Conservation (phyloP, 2,888 invertebrate species). For the Punctoribates punctum region DNA sequence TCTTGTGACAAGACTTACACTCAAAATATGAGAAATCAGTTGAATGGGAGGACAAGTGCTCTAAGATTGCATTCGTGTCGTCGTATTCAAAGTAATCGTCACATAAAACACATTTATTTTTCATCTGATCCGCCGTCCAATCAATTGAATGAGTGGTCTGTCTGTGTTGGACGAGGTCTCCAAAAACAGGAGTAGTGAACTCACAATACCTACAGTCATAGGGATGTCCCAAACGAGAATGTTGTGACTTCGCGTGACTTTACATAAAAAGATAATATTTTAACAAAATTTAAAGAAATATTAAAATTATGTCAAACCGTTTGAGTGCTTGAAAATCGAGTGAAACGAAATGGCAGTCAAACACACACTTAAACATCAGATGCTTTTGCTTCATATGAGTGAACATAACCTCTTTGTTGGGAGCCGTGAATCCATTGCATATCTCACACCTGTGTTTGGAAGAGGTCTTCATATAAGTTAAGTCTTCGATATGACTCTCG, state of each 20-base stretch:
- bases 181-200: neutral
- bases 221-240: neutral
- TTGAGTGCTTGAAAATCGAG: neutral
- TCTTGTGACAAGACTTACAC: constrained; percentile 5
- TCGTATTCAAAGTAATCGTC: neutral
- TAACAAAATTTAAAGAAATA: neutral
- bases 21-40: neutral
- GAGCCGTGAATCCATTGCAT: neutral
- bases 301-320: neutral
- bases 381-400: neutral
- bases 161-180: neutral
- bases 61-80: neutral
- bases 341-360: neutral
- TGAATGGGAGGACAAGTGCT: neutral
- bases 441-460: neutral
- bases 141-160: neutral
- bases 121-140: neutral
- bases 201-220: constrained; percentile 27
- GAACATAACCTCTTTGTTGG: neutral
- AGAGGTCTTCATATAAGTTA: neutral
- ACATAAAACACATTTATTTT: constrained; percentile 7
- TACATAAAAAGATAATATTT: neutral
- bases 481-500: constrained; percentile 6
- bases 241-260: neutral
- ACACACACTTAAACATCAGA: constrained; percentile 2